Conservation (phyloP, 2,797 vertebrate genomes). For the Taenioides sp. region DNA sequence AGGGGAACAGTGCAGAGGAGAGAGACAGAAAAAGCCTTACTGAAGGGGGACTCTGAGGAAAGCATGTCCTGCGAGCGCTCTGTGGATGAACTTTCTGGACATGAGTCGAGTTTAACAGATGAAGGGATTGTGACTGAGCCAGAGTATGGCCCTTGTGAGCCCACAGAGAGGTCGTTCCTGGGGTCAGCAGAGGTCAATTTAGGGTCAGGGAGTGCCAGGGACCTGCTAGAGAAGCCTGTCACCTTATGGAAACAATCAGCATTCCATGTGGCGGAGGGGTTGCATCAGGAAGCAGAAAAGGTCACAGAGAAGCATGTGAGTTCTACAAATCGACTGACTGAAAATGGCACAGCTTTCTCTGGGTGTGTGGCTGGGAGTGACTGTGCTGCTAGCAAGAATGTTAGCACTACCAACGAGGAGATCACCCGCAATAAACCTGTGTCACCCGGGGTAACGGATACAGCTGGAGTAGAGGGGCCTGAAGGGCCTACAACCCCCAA, state of each 20-base stretch:
- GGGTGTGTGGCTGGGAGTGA: conserved; percentile 68
- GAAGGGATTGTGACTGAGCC: conserved; percentile 96
- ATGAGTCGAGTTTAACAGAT: conserved; percentile 91
- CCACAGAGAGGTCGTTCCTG: conserved; percentile 58
- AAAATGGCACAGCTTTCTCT: conserved; percentile 33
- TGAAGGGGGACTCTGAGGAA: conserved; percentile 75
- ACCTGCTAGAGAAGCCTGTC: conserved; percentile 75
- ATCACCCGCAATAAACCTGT: conserved; percentile 51
- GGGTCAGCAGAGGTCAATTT: conserved; percentile 59
- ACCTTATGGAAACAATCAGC: conserved; percentile 80
- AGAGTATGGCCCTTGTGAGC: conserved; percentile 75
- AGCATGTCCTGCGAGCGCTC: conserved; percentile 77
- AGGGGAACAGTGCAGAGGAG: conserved; percentile 52
- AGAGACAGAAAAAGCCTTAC: conserved; percentile 56
- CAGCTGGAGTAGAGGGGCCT: conserved; percentile 47
- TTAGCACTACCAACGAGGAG: conserved; percentile 39
- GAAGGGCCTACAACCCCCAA: conserved; percentile 87
- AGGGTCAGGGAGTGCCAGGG: conserved; percentile 69
- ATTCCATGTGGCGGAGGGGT: conserved; percentile 63
- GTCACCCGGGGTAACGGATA: conserved; percentile 49
- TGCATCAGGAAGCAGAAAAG: conserved; percentile 49
- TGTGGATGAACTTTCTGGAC: conserved; percentile 89
- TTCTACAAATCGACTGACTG: conserved; percentile 44
- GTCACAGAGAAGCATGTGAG: conserved; percentile 43
- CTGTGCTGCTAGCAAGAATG: conserved; percentile 43